These are phyloP conservation scores for Noctua comes DNA, from an alignment of 2,888 invertebrate genomes.

Conservation along the genomic window DNA sequence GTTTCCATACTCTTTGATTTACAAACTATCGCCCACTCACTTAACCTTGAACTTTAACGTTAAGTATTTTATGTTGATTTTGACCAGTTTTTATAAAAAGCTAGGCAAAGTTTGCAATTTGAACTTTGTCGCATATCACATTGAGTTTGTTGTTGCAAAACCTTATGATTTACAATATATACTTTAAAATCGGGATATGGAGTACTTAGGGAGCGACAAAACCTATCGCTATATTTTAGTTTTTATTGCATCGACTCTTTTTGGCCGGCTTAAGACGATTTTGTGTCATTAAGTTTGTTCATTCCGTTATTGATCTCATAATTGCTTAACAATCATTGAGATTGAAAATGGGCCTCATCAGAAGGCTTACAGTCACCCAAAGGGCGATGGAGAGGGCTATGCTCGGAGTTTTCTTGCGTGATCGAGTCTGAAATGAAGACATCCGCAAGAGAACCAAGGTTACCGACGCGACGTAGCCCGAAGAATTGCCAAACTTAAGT, in stretches of 20 bases:
- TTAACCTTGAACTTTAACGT: background rate
- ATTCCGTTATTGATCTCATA: background rate
- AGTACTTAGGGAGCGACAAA: too few relatives aligned
- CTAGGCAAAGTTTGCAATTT: background rate
- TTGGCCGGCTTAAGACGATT: background rate
- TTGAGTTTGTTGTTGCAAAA: background rate
- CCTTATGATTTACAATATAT: background rate
- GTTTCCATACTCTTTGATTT: background rate
- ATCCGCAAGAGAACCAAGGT: too few relatives aligned
- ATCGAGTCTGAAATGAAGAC: too few relatives aligned
- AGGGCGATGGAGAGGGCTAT: too few relatives aligned
- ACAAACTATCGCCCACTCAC: background rate
- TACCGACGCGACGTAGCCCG: too few relatives aligned
- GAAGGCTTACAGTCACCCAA: too few relatives aligned
- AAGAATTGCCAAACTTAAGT: too few relatives aligned
- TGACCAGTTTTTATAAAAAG: background rate
- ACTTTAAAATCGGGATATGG: background rate
- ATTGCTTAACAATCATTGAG: background rate
- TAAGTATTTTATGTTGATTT: background rate
- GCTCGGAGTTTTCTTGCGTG: too few relatives aligned
- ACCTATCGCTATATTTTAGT: background rate
- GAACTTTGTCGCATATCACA: background rate
- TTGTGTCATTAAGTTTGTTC: background rate
- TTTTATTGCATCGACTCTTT: background rate
- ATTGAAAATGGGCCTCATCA: too few relatives aligned